Evolutionary conservation across 1,140 invertebrate species (phyloP), one percentile per base, ranked within the genome.

Genomic region (Nephotettix cincticeps): DNA sequence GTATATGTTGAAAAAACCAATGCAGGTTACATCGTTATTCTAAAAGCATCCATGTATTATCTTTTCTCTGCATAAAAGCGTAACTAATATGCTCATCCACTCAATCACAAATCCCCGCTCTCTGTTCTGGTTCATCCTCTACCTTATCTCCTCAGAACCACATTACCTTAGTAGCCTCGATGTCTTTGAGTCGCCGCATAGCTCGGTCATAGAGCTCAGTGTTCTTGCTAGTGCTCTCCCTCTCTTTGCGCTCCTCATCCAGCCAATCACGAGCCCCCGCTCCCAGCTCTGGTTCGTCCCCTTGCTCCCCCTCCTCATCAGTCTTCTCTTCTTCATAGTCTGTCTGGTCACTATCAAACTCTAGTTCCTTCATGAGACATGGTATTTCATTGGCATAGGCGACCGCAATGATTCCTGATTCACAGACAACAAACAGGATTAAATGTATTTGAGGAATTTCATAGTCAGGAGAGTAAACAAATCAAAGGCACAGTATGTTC

Each of bases 381-480:
- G 30, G 29, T 13, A 64, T 45, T 23, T 78, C 79, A 74, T 86
- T 81, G 1, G 86, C 81, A 75, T 92, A 92, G 47, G 86, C 83
- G 23, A 87, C 84, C 0, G 86, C 87, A 1, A 88, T 81, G 4
- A 90, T 82, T 0, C 89, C 90, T 76, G 23, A n/a, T n/a, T n/a
- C n/a, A n/a, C n/a, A n/a, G n/a, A n/a, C n/a, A n/a, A n/a, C n/a
- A n/a, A n/a, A n/a, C n/a, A n/a, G n/a, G n/a, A n/a, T n/a, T n/a
- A n/a, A n/a, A n/a, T n/a, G n/a, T n/a, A n/a, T n/a, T n/a, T n/a
- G n/a, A n/a, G n/a, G n/a, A n/a, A n/a, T n/a, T n/a, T n/a, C n/a
- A n/a, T n/a, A n/a, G n/a, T n/a, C n/a, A n/a, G n/a, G n/a, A n/a
- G n/a, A n/a, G n/a, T n/a, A n/a, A n/a, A n/a, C n/a, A n/a, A n/a